These are phyloP conservation scores for Terrapene triunguis DNA, from an alignment of 2,113 vertebrate species.

Conservation along the genomic window DNA sequence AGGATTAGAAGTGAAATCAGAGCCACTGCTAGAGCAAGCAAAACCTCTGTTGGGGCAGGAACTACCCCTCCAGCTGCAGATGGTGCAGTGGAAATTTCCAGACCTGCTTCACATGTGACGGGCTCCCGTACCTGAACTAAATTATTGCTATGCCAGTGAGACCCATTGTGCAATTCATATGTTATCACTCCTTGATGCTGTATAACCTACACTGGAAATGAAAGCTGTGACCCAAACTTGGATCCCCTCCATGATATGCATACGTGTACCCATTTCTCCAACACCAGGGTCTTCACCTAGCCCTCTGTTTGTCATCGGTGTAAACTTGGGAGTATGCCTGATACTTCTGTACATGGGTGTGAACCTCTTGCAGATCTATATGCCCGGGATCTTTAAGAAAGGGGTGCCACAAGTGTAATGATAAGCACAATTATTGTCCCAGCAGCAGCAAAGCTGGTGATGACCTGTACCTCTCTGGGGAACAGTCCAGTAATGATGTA, in stretches of 20 bases:
- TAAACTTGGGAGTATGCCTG: not conserved
- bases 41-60: not conserved
- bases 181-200: not conserved
- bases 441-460: not conserved
- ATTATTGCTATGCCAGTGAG: not conserved
- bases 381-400: not conserved
- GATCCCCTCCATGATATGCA: not conserved
- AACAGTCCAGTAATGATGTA: too few relatives aligned
- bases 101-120: too few relatives aligned
- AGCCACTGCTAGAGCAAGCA: too few relatives aligned
- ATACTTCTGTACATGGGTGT: not conserved
- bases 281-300: too few relatives aligned
- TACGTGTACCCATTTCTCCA: not conserved
- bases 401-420: not conserved
- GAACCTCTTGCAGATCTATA: not conserved
- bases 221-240: not conserved
- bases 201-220: not conserved
- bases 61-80: not conserved
- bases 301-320: not conserved
- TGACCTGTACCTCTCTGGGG: not conserved
- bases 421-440: not conserved
- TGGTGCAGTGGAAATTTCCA: not conserved
- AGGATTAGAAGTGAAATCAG: too few relatives aligned
- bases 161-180: not conserved
- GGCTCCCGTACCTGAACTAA: not conserved